Evolutionary conservation across 2,888 invertebrate species (phyloP).

Genomic region (Sinopyrophorus schimmeli): DNA sequence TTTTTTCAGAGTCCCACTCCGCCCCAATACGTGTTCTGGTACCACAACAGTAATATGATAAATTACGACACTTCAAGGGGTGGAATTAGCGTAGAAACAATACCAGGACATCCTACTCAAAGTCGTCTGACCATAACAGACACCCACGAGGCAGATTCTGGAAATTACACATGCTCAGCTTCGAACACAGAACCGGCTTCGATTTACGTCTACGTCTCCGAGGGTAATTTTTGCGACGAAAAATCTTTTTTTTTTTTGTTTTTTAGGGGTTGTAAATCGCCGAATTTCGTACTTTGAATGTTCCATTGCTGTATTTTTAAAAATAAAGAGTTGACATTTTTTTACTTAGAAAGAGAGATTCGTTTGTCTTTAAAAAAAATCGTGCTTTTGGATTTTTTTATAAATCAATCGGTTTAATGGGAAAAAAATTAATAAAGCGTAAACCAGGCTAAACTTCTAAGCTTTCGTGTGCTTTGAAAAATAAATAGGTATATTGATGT

Average conservation of each 20-base stretch:
- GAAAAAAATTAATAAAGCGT: too few relatives aligned
- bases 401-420: too few relatives aligned
- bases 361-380: too few relatives aligned
- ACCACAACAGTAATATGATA: slow-evolving; percentile 92
- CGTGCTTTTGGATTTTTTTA: too few relatives aligned
- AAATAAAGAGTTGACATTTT: too few relatives aligned
- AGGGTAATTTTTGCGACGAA: slow-evolving; percentile 62
- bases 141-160: slow-evolving; percentile 83
- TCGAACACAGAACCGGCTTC: slow-evolving; percentile 88
- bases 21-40: slow-evolving; percentile 95
- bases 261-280: too few relatives aligned
- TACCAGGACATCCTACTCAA: slow-evolving; percentile 82
- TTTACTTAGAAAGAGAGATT: too few relatives aligned
- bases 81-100: slow-evolving; percentile 79
- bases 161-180: slow-evolving; percentile 89
- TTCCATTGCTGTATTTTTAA: too few relatives aligned
- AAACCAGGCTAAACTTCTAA: too few relatives aligned
- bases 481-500: too few relatives aligned
- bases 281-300: too few relatives aligned
- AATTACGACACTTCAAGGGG: slow-evolving; percentile 87
- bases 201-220: slow-evolving; percentile 87
- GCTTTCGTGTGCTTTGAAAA: too few relatives aligned
- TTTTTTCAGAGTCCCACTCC: slow-evolving; percentile 86
- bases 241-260: background rate
- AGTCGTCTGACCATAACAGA: slow-evolving; percentile 82